Evolutionary conservation across 2,797 vertebrate genomes (phyloP).

Genomic region (Pangasius djambal): DNA sequence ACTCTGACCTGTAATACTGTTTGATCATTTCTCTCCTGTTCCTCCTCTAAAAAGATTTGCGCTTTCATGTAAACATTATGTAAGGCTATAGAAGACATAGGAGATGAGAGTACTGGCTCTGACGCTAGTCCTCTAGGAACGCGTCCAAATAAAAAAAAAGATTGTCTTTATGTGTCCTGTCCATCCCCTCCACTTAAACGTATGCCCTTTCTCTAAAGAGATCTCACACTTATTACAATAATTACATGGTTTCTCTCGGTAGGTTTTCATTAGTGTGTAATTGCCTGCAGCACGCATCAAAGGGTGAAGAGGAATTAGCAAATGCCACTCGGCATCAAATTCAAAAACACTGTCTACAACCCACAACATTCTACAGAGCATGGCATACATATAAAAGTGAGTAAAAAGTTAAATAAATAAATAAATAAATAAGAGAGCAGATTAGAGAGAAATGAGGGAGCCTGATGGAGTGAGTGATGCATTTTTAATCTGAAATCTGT

Average conservation of each 20-base stretch:
- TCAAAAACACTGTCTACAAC: background rate
- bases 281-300: background rate
- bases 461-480: slow-evolving; percentile 8
- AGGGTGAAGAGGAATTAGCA: slow-evolving; percentile 16
- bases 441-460: background rate
- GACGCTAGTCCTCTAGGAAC: slow-evolving; percentile 51
- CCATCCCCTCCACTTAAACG: background rate
- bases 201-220: background rate
- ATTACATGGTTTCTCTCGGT: background rate
- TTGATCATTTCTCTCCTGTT: slow-evolving; percentile 47
- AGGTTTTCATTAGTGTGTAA: slow-evolving; percentile 1
- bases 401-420: background rate
- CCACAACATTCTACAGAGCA: background rate
- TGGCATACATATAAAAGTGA: background rate
- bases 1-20: slow-evolving; percentile 37
- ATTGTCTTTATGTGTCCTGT: slow-evolving; percentile 35
- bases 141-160: slow-evolving; percentile 44
- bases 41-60: slow-evolving; percentile 35
- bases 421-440: background rate
- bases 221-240: background rate
- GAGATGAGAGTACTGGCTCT: slow-evolving; percentile 37
- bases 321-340: slow-evolving; percentile 8
- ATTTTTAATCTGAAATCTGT: background rate
- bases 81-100: background rate
- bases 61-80: background rate